These are phyloP conservation scores for Hormiphora californensis DNA, from an alignment of 37 sponge, comb jelly and placozoan genomes.

Conservation along the genomic window DNA sequence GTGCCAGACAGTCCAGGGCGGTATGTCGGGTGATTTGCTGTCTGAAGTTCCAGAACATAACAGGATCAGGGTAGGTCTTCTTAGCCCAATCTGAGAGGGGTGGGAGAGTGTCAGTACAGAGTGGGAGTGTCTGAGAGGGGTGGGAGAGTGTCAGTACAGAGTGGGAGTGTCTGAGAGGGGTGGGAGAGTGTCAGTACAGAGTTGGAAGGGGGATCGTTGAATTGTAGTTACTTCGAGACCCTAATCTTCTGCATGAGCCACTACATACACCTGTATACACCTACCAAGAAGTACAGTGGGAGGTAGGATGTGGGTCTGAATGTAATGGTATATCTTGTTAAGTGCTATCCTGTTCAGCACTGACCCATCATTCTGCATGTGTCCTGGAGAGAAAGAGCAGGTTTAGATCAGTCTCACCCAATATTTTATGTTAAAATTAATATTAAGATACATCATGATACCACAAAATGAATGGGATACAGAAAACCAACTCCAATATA, in stretches of 20 bases:
- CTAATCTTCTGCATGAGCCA: background rate
- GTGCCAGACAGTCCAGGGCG: slow-evolving; percentile 31
- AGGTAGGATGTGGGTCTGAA: slow-evolving; percentile 41
- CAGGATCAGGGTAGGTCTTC: slow-evolving; percentile 32
- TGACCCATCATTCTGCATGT: slow-evolving; percentile 47
- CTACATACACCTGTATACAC: background rate
- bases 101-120: background rate
- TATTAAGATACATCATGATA: too few species aligned
- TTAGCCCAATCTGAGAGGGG: slow-evolving; percentile 18
- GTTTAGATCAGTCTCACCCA: background rate
- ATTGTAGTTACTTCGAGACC: too few species aligned
- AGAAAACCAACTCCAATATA: background rate
- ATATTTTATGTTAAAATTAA: too few species aligned
- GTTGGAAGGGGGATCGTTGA: too few species aligned
- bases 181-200: background rate
- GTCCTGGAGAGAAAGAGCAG: background rate
- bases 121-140: background rate
- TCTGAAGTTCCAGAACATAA: slow-evolving; percentile 30
- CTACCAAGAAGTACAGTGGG: slow-evolving; percentile 41
- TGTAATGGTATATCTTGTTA: slow-evolving; percentile 46
- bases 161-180: background rate
- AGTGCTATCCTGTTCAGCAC: slow-evolving; percentile 49
- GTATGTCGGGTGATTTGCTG: slow-evolving; percentile 30
- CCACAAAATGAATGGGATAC: too few species aligned
- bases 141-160: background rate